Evolutionary conservation across 2,113 vertebrate species (phyloP).

Genomic region (Ploceus nigricollis): DNA sequence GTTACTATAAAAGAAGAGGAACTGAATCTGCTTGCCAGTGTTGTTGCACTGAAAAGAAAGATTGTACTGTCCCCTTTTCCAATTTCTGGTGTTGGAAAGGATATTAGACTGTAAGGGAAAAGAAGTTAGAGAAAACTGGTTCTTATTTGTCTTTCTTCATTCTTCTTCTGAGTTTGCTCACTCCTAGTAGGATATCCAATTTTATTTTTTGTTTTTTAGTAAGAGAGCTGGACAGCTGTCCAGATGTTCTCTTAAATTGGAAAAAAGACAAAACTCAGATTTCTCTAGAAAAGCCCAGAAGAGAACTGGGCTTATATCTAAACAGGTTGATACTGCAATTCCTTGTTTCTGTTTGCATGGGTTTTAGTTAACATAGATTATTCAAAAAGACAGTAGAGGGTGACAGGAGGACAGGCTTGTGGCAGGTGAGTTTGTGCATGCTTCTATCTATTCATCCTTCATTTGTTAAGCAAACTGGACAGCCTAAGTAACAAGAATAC

Average conservation of each 20-base stretch:
- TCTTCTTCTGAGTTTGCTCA: conserved; percentile 16
- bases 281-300: conserved; percentile 7
- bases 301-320: not conserved
- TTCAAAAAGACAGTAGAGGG: not conserved
- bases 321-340: not conserved
- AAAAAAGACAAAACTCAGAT: conserved; percentile 24
- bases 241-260: not conserved
- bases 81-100: not conserved
- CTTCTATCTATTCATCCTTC: not conserved
- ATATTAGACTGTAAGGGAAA: not conserved
- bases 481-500: not conserved
- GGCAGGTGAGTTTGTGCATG: conserved; percentile 38
- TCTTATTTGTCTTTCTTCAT: conserved; percentile 8
- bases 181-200: not conserved
- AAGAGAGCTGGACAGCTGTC: not conserved
- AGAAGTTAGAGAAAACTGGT: not conserved
- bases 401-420: not conserved
- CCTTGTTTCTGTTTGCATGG: not conserved
- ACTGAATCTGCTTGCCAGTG: not conserved
- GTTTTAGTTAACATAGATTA: not conserved
- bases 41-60: not conserved
- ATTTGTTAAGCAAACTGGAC: not conserved
- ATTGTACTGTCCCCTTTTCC: not conserved
- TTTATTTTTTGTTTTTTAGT: not conserved
- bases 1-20: not conserved